Percentiles rank a stretch among this genome's conserved stretches.
These are phyloP conservation scores for Myanophis thanlyinensis DNA, from an alignment of 2,113 vertebrate species.

Conservation along the genomic window DNA sequence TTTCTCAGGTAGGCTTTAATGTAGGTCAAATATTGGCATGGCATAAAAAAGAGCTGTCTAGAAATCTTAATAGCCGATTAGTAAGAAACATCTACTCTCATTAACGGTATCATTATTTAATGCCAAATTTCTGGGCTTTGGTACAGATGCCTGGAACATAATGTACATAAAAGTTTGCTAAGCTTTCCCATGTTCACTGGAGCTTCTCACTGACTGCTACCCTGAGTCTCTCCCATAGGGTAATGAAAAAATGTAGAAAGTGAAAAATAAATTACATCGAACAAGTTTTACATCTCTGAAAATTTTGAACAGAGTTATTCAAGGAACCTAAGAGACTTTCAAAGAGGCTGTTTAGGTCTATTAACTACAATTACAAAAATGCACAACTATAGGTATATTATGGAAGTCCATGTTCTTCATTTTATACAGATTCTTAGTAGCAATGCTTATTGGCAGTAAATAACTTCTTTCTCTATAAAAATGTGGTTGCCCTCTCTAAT, in stretches of 20 bases:
- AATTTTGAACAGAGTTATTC: neutral
- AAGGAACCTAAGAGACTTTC: neutral
- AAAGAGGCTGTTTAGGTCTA: neutral
- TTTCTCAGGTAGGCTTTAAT: neutral
- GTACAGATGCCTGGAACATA: neutral
- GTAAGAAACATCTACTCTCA: neutral
- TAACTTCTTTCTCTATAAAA: neutral
- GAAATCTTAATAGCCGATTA: neutral
- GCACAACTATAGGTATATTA: neutral
- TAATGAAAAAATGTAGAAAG: neutral
- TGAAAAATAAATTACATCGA: neutral
- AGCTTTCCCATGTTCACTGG: neutral
- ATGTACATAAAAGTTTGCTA: neutral
- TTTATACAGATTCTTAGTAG: neutral
- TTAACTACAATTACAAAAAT: neutral
- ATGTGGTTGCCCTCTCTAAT: neutral
- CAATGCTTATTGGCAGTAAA: neutral
- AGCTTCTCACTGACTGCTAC: neutral
- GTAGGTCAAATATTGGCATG: neutral
- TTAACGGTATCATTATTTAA: neutral
- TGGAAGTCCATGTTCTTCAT: neutral
- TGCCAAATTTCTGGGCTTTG: neutral
- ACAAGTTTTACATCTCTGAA: neutral
- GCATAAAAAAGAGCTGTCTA: neutral
- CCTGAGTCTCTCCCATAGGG: neutral